Percentiles rank a stretch among this genome's conserved stretches.
phyloP scores from a whole-genome alignment of 2,888 invertebrate species.

The Parelbella ahira region DNA sequence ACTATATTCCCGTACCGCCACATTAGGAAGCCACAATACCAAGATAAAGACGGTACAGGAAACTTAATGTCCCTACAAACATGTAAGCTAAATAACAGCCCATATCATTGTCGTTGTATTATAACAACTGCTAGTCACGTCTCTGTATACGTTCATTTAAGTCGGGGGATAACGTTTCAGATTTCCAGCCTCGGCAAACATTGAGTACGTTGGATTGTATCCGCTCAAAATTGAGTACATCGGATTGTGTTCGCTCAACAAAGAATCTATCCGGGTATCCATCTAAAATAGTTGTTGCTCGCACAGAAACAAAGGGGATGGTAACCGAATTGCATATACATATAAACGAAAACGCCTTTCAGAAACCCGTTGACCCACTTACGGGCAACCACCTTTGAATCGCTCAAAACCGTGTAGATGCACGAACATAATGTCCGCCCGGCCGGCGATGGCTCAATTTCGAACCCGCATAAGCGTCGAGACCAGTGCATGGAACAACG shows the following conservation, averaged over 20 bases:
- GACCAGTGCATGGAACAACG: constrained; percentile 35
- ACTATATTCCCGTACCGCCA: constrained; percentile 6
- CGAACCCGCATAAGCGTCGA: constrained; percentile 63
- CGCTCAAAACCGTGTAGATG: constrained; percentile 70
- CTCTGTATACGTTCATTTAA: too few species aligned
- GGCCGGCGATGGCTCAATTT: constrained; percentile 59
- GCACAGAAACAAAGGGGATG: constrained; percentile 46
- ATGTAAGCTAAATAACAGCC: constrained; percentile 18
- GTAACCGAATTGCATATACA: constrained; percentile 40
- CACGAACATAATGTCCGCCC: constrained; percentile 65
- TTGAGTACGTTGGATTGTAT: constrained; percentile 6
- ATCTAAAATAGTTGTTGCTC: constrained; percentile 46
- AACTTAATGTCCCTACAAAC: constrained; percentile 15
- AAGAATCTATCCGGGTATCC: too few species aligned
- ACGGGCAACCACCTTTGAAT: constrained; percentile 59
- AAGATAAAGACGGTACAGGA: constrained; percentile 15
- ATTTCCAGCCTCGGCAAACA: constrained; percentile 21
- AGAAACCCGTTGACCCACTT: constrained; percentile 68
- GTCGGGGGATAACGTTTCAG: constrained; percentile 16
- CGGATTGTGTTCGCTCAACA: constrained; percentile 34
- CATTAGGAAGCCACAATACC: constrained; percentile 14
- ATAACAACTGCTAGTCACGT: constrained; percentile 4
- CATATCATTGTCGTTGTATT: constrained; percentile 17
- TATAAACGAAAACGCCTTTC: constrained; percentile 51
- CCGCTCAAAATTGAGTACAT: too few species aligned